Evolutionary conservation across 2,797 vertebrate genomes (phyloP).

Genomic region (Avahi laniger): DNA sequence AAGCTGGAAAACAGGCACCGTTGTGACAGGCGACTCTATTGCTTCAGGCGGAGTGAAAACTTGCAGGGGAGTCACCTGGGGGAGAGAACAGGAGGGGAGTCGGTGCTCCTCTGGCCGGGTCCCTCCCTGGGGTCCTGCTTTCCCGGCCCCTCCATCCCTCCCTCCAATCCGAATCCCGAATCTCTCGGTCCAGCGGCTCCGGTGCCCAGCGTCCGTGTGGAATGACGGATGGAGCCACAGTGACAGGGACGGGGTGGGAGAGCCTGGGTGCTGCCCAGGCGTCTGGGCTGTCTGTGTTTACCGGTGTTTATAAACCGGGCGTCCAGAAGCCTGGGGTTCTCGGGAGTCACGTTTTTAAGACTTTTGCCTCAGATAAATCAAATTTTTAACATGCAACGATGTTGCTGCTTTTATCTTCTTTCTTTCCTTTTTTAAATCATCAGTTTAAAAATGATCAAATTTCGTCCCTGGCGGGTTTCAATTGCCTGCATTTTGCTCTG

Average conservation of each 20-base stretch:
- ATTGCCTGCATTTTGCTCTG: not conserved
- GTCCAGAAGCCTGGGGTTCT: not conserved
- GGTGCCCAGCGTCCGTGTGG: accelerated
- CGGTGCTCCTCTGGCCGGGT: no score
- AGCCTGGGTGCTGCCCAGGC: not conserved
- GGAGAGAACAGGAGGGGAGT: no score
- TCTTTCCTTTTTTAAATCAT: not conserved
- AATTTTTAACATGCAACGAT: accelerated
- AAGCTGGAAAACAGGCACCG: no score
- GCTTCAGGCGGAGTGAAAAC: accelerated
- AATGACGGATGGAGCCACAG: not conserved
- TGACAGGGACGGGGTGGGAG: accelerated
- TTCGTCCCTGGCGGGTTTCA: not conserved
- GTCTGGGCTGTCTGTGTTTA: not conserved
- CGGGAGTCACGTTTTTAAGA: not conserved
- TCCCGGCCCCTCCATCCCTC: not conserved
- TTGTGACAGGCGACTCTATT: not conserved
- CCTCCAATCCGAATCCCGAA: not conserved
- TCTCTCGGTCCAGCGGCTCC: not conserved
- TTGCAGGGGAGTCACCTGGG: not conserved
- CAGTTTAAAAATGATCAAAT: not conserved
- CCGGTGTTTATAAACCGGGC: not conserved
- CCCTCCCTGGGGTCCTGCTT: not conserved
- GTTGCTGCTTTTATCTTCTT: not conserved
- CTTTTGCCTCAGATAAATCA: not conserved